Evolutionary conservation across 2,113 vertebrate species (phyloP).

Genomic region (Muntiacus muntjak): DNA sequence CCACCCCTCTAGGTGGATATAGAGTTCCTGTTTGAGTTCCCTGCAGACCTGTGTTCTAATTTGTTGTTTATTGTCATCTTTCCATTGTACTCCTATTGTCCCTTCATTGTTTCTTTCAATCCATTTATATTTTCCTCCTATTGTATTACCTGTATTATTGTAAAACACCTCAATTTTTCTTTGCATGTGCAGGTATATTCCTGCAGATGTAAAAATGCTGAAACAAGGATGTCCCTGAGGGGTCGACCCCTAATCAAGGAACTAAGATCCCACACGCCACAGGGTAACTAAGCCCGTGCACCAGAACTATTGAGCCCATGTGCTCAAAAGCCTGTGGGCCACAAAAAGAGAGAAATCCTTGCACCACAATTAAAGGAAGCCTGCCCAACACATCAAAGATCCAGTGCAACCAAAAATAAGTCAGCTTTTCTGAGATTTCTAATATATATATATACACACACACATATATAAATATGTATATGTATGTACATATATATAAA

Average conservation of each 20-base stretch:
- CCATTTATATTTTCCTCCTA: background rate
- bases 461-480: background rate
- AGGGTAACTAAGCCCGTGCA: background rate
- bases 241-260: background rate
- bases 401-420: background rate
- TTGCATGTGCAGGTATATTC: background rate
- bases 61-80: background rate
- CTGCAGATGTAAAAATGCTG: background rate
- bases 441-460: fast-evolving
- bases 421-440: background rate
- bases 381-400: background rate
- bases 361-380: background rate
- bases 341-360: background rate
- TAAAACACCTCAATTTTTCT: background rate
- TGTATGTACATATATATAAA: background rate
- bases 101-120: background rate
- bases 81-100: background rate
- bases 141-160: background rate
- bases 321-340: background rate
- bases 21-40: background rate
- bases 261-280: background rate
- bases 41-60: background rate
- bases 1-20: background rate
- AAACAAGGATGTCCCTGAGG: background rate
- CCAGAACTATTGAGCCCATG: background rate